These are phyloP conservation scores for Sycophaga agraensis DNA, from an alignment of 1,140 invertebrate genomes.

Conservation along the genomic window DNA sequence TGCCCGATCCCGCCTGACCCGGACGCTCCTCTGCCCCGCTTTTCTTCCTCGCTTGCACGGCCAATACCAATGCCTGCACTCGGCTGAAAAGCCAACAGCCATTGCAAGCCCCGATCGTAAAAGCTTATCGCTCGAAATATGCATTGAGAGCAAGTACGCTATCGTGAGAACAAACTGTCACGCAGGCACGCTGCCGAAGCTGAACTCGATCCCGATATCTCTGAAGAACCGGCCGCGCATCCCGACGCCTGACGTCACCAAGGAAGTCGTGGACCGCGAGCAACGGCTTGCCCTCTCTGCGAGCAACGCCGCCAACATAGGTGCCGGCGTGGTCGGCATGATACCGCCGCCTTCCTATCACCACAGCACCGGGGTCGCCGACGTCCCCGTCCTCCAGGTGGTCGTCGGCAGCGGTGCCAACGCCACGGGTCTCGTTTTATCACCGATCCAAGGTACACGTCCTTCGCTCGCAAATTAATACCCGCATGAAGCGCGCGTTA, in stretches of 20 bases:
- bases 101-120: too few relatives aligned
- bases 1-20: background rate
- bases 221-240: constrained; percentile 78
- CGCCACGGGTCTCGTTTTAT: constrained; percentile 52
- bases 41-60: too few relatives aligned
- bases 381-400: constrained; percentile 68
- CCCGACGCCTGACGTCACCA: constrained; percentile 82
- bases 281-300: constrained; percentile 61
- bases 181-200: constrained; percentile 64
- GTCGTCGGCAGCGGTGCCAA: constrained; percentile 38
- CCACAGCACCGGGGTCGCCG: constrained; percentile 56
- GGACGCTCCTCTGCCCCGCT: too few relatives aligned
- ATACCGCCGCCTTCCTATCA: constrained; percentile 51
- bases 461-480: too few relatives aligned
- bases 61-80: too few relatives aligned
- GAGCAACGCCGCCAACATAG: constrained; percentile 57
- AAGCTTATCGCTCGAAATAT: too few relatives aligned
- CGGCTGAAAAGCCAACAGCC: too few relatives aligned
- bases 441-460: constrained; percentile 68
- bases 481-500: too few relatives aligned
- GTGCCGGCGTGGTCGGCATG: constrained; percentile 66
- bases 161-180: too few relatives aligned
- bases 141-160: too few relatives aligned
- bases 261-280: constrained; percentile 72
- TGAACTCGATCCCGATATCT: constrained; percentile 66